Evolutionary conservation across 2,888 invertebrate species (phyloP).

Genomic region (Ctenicera cuprea): DNA sequence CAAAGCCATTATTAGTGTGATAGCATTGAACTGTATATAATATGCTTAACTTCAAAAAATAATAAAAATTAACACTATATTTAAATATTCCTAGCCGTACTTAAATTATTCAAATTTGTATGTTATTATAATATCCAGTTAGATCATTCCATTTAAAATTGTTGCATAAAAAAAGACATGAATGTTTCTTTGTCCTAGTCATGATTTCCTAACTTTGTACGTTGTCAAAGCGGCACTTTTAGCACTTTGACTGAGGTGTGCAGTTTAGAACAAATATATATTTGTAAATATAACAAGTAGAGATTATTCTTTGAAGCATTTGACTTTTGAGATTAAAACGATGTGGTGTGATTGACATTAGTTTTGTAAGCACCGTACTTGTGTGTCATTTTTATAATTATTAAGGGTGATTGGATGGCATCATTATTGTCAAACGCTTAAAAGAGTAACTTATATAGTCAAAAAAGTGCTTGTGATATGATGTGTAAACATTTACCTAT

Average conservation of each 20-base stretch:
- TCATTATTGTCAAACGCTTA: slow-evolving; percentile 1
- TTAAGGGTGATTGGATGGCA: neutral
- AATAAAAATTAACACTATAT: slow-evolving; percentile 9
- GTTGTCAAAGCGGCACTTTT: neutral
- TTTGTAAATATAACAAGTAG: slow-evolving; percentile 24
- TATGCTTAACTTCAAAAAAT: slow-evolving; percentile 19
- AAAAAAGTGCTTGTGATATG: slow-evolving; percentile 62
- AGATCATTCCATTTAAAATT: slow-evolving; percentile 39
- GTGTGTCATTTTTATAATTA: neutral
- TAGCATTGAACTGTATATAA: slow-evolving; percentile 39
- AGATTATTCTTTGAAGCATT: slow-evolving; percentile 18
- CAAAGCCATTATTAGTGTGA: slow-evolving; percentile 35
- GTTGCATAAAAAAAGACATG: slow-evolving; percentile 18
- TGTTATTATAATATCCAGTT: slow-evolving; percentile 21
- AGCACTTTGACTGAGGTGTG: neutral
- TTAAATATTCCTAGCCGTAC: slow-evolving; percentile 36
- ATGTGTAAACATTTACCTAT: slow-evolving; percentile 56
- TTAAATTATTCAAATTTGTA: slow-evolving; percentile 37
- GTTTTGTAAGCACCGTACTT: neutral
- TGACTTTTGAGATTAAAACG: neutral
- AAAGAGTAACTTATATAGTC: slow-evolving; percentile 17
- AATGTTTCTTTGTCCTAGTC: slow-evolving; percentile 49
- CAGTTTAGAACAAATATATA: slow-evolving; percentile 25
- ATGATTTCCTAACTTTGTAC: slow-evolving; percentile 36
- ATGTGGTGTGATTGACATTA: neutral